Evolutionary conservation across 2,888 invertebrate species (phyloP).

Genomic region (Perizoma affinitatum): DNA sequence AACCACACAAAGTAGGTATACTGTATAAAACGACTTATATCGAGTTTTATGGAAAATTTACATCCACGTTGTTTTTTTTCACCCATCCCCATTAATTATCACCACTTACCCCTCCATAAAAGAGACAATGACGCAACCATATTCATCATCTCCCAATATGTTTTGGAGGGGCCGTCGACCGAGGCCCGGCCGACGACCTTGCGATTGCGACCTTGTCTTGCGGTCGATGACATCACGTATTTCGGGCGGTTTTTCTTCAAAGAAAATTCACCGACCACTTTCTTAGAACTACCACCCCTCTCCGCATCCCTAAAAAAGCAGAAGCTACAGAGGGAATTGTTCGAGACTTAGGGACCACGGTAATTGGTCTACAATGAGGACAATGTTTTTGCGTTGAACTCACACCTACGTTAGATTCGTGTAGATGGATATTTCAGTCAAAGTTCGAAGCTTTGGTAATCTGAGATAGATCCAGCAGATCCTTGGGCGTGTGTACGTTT

Average conservation of each 20-base stretch:
- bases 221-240: slow-evolving; percentile 65
- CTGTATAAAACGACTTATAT: too few species aligned
- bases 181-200: slow-evolving; percentile 65
- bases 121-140: slow-evolving; percentile 38
- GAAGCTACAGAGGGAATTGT: slow-evolving; percentile 15
- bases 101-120: slow-evolving; percentile 9
- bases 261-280: slow-evolving; percentile 69
- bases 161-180: slow-evolving; percentile 60
- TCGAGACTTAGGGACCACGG: slow-evolving; percentile 37
- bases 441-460: too few species aligned
- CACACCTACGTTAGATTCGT: slow-evolving; percentile 50
- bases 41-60: too few species aligned
- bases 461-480: too few species aligned
- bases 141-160: slow-evolving; percentile 46
- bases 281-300: slow-evolving; percentile 49
- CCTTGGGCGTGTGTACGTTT: too few species aligned
- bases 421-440: too few species aligned
- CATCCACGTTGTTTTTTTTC: too few species aligned
- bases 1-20: too few species aligned
- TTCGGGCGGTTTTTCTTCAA: slow-evolving; percentile 73
- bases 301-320: slow-evolving; percentile 10
- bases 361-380: slow-evolving; percentile 53
- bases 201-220: slow-evolving; percentile 66
- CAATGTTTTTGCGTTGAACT: slow-evolving; percentile 58
- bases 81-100: background rate